Conservation (phyloP, 2,797 vertebrate species). For the Rousettus madagascariensis region DNA sequence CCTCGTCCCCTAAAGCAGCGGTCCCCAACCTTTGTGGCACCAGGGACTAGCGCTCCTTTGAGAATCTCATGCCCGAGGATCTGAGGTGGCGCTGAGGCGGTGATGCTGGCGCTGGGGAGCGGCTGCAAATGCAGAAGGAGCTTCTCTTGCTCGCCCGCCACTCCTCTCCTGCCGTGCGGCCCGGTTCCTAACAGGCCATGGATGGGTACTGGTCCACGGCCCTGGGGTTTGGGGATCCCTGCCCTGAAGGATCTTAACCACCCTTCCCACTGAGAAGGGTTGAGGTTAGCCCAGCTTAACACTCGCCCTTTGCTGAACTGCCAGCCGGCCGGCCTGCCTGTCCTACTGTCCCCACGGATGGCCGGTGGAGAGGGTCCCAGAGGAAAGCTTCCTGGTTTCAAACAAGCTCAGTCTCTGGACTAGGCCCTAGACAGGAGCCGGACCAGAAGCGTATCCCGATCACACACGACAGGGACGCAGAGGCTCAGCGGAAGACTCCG, state of each 20-base stretch:
- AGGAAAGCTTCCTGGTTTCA: not conserved
- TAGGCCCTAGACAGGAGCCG: rapidly evolving
- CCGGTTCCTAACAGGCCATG: too few species aligned
- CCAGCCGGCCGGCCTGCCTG: not conserved
- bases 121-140: too few species aligned
- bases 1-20: rapidly evolving
- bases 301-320: rapidly evolving
- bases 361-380: rapidly evolving
- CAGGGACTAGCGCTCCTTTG: too few species aligned
- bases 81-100: too few species aligned
- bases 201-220: too few species aligned
- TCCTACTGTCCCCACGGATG: rapidly evolving
- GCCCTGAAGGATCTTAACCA: not conserved
- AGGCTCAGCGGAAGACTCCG: not conserved
- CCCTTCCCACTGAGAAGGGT: rapidly evolving
- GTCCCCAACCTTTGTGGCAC: too few species aligned
- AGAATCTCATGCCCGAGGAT: too few species aligned
- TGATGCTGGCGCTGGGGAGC: too few species aligned
- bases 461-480: rapidly evolving
- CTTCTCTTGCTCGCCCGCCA: too few species aligned
- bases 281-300: not conserved
- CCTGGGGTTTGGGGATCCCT: too few species aligned
- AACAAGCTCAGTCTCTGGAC: not conserved
- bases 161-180: too few species aligned
- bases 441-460: not conserved